Conservation (phyloP, 2,113 vertebrate species). For the Lichenostomus cassidix region DNA sequence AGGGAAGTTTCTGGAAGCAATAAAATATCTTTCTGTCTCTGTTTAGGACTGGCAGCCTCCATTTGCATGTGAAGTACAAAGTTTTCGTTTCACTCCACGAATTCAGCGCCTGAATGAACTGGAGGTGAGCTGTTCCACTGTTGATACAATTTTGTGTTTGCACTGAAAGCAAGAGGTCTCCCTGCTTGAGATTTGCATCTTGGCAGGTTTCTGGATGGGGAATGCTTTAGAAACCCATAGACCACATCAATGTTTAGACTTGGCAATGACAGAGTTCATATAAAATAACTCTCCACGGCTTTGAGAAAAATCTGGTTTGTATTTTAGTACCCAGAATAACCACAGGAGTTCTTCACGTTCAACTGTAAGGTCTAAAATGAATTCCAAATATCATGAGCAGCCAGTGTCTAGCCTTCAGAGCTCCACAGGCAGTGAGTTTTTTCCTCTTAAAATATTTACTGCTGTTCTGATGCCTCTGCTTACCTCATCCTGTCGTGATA, state of each 20-base stretch:
- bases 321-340: constrained; percentile 36
- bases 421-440: background rate
- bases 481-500: background rate
- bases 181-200: background rate
- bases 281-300: background rate
- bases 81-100: constrained; percentile 93
- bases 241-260: background rate
- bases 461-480: background rate
- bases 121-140: constrained; percentile 82
- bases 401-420: constrained; percentile 21
- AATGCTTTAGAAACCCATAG: background rate
- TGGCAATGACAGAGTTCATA: background rate
- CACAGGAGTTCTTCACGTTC: constrained; percentile 13
- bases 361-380: constrained; percentile 13
- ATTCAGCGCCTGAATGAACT: constrained; percentile 96
- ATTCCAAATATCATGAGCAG: constrained; percentile 15
- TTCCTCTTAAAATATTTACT: background rate
- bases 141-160: background rate
- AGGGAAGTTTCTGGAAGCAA: background rate
- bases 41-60: constrained; percentile 96
- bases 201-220: constrained; percentile 2
- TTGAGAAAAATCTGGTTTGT: constrained; percentile 27
- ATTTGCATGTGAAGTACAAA: constrained; percentile 95
- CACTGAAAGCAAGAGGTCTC: background rate
- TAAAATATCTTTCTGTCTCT: constrained; percentile 29